Evolutionary conservation across 2,113 vertebrate species (phyloP), one percentile per base, ranked within the genome.

Genomic region (Dryoscopus gambensis): DNA sequence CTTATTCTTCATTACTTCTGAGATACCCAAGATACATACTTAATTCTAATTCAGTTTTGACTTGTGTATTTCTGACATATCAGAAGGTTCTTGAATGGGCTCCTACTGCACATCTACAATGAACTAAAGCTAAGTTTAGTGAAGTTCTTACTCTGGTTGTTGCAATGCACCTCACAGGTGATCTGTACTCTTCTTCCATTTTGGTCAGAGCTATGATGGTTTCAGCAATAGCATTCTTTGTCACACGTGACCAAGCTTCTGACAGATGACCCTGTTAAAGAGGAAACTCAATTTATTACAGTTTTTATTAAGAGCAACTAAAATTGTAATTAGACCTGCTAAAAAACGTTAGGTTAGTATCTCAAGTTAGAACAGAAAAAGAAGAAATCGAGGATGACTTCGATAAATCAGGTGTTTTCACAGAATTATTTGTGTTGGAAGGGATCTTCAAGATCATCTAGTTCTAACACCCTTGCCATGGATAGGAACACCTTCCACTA

Each of bases 171-270:
- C 99, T 98, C 68, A 99, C 99, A 35, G 99, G 99, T 59, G 99
- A 99, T 52, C 99, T 98, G 88, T 99, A 99, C 90, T 99, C 99
- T 97, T 99, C 99, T 95, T 99, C 99, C 99, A 99, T 99, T 98
- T 99, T 99, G 91, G 99, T 99, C 95, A 99, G 98, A 49, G 99
- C 99, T 95, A 99, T 99, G 96, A 99, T 99, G 87, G 99, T 99
- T 98, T 99, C 99, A 46, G 99, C 99, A 79, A 99, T 99, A 85
- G 99, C 99, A 71, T 99, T 99, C 97, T 99, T 99, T 46, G 99
- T 99, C 73, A 99, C 99, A 83, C 99, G 98, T 55, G 99, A 99
- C 99, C 99, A 99, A 49, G 99, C 98, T 77, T 99, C 99, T 9
- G 99, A 99, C 14, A 99, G 98, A 94, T 99, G 99, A 57, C 99